phyloP scores from a whole-genome alignment of 2,113 vertebrate genomes.

The Dipodomys merriami region DNA sequence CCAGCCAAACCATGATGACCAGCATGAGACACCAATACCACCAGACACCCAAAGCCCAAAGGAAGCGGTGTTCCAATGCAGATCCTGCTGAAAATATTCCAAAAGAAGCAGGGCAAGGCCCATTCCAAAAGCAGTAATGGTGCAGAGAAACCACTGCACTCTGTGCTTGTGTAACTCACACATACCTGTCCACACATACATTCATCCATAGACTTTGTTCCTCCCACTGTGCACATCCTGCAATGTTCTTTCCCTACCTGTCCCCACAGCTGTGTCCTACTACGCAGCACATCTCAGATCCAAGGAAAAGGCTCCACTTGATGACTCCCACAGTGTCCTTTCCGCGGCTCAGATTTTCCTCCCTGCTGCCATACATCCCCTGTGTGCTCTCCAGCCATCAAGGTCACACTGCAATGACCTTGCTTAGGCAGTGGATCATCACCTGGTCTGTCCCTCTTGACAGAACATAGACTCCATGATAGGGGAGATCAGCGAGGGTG shows the following conservation, averaged over 20 bases:
- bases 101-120: not conserved
- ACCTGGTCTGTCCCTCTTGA: not conserved
- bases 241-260: not conserved
- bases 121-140: not conserved
- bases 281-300: not conserved
- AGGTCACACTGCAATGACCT: rapidly evolving
- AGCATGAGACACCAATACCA: rapidly evolving
- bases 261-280: not conserved
- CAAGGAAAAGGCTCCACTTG: not conserved
- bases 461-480: rapidly evolving
- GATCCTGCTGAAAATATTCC: not conserved
- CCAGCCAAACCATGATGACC: not conserved
- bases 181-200: rapidly evolving
- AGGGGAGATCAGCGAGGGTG: too few relatives aligned
- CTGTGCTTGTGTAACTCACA: not conserved
- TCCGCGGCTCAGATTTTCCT: not conserved
- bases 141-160: rapidly evolving
- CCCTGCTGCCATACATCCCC: not conserved
- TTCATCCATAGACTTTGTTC: not conserved
- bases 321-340: not conserved
- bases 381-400: not conserved
- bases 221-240: rapidly evolving
- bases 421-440: not conserved
- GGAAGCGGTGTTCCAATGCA: too few relatives aligned
- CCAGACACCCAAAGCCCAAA: rapidly evolving